Percentiles rank a stretch among this genome's conserved stretches.
phyloP scores from a whole-genome alignment of 2,797 vertebrate species.

The Rhinogobio ventralis region DNA sequence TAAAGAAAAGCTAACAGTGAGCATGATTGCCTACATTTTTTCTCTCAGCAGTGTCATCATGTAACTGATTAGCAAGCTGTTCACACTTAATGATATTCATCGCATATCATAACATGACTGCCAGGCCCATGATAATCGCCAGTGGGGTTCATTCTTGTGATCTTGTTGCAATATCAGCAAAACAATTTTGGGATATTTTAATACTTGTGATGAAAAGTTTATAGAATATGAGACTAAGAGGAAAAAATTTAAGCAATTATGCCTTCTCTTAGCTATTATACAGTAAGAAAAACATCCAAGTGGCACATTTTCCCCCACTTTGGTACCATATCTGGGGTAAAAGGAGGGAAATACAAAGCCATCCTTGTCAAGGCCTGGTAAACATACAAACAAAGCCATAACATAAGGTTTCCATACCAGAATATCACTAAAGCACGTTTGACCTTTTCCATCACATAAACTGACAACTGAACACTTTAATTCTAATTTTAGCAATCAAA shows the following conservation, averaged over 20 bases:
- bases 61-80: background rate
- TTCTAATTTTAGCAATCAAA: background rate
- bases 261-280: constrained; percentile 28
- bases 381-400: constrained; percentile 30
- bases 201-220: background rate
- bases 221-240: background rate
- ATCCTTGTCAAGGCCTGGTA: constrained; percentile 13
- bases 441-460: constrained; percentile 30
- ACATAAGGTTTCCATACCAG: constrained; percentile 17
- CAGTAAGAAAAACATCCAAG: constrained; percentile 7
- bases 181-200: background rate
- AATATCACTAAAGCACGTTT: constrained; percentile 41
- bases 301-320: constrained; percentile 11
- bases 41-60: background rate
- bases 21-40: constrained; percentile 9
- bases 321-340: constrained; percentile 32
- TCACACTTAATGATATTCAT: background rate
- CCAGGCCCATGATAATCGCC: background rate
- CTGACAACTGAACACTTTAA: background rate
- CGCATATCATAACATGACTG: background rate
- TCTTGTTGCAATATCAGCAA: background rate
- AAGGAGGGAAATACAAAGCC: constrained; percentile 8
- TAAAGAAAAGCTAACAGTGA: constrained; percentile 23
- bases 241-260: constrained; percentile 12
- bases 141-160: background rate